A percentile compares a stretch with the other conserved stretches of the same genome.
Evolutionary conservation across 2,888 invertebrate genomes (phyloP).

Genomic region (Lasioglossum marginatum): DNA sequence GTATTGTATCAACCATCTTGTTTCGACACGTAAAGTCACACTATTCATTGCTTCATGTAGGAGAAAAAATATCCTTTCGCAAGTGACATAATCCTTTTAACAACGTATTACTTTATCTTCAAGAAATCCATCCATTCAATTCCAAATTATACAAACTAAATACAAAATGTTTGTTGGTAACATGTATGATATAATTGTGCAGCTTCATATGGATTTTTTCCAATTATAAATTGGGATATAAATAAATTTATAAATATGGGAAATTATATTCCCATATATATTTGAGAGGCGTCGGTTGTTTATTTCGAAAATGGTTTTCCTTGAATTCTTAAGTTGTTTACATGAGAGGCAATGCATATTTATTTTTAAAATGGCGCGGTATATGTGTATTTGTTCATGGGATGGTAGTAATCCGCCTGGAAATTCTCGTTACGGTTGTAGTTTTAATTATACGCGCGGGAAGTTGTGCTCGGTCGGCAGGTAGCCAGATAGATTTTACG

Average conservation of each 20-base stretch:
- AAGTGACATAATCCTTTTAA: background rate
- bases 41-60: background rate
- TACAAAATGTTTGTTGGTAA: background rate
- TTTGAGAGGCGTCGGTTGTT: background rate
- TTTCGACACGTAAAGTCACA: background rate
- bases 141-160: background rate
- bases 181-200: background rate
- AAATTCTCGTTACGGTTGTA: slow-evolving; percentile 22
- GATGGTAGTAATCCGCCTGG: too few species aligned
- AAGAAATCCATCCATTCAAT: background rate
- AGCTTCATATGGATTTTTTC: background rate
- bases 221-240: background rate
- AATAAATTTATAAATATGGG: too few species aligned
- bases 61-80: background rate
- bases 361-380: background rate
- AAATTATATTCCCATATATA: background rate
- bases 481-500: slow-evolving; percentile 76
- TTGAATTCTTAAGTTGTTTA: background rate
- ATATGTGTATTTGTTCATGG: background rate
- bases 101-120: background rate
- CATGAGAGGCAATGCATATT: too few species aligned
- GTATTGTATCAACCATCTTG: background rate
- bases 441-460: slow-evolving; percentile 60
- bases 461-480: slow-evolving; percentile 54
- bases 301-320: background rate